Conservation (phyloP, 2,888 invertebrate species). For the Leptinotarsa juncta region DNA sequence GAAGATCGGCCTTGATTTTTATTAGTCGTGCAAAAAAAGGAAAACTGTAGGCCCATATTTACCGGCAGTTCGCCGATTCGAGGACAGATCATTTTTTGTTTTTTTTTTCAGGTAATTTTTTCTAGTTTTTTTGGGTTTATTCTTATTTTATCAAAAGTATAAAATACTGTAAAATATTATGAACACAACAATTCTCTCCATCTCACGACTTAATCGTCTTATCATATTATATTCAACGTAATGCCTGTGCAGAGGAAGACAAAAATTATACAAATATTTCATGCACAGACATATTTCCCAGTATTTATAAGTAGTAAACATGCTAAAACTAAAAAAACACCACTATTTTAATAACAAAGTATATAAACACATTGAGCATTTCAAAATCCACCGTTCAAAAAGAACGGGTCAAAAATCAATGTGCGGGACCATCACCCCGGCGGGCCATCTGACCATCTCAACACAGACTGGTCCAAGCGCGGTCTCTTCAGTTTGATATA, state of each 20-base stretch:
- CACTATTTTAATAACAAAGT: constrained; percentile 39
- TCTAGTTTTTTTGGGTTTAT: constrained; percentile 54
- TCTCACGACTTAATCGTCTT: constrained; percentile 57
- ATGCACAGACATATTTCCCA: constrained; percentile 45
- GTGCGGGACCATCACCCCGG: constrained; percentile 18
- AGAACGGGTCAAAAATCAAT: constrained; percentile 13
- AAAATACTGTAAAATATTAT: constrained; percentile 67
- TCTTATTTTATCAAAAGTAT: constrained; percentile 64
- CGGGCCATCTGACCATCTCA: constrained; percentile 20
- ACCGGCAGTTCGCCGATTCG: constrained; percentile 40
- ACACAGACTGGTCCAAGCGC: not conserved
- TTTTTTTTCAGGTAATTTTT: constrained; percentile 55
- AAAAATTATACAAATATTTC: constrained; percentile 42
- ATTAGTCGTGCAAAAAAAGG: constrained; percentile 30
- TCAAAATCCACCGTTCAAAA: constrained; percentile 38
- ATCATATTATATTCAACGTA: constrained; percentile 21
- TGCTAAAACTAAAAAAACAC: constrained; percentile 42
- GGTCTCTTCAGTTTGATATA: too few relatives aligned
- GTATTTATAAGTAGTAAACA: constrained; percentile 36
- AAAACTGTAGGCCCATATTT: constrained; percentile 41
- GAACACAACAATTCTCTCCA: constrained; percentile 67
- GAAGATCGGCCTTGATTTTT: not conserved
- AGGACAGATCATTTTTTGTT: constrained; percentile 38
- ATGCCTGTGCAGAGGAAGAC: constrained; percentile 50
- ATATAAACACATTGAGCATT: constrained; percentile 51